phyloP scores from a whole-genome alignment of 1,140 invertebrate species.

The Eriosoma lanigerum region DNA sequence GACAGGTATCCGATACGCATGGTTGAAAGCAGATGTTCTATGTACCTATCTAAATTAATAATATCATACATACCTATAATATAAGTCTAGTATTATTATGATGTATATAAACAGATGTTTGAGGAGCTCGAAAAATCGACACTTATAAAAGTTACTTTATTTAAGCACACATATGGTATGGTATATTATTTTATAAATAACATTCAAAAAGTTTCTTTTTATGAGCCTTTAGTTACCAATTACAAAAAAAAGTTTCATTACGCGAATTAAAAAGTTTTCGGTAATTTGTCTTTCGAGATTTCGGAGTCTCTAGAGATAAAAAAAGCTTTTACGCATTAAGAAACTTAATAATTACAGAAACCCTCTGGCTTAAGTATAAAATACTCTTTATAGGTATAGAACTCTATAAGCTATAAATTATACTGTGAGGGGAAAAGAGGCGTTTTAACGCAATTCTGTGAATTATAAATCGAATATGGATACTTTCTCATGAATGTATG shows the following conservation, averaged over 20 bases:
- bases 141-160: background rate
- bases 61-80: background rate
- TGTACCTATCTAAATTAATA: constrained; percentile 13
- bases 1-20: background rate
- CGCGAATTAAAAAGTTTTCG: constrained; percentile 47
- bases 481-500: background rate
- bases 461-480: background rate
- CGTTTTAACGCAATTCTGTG: constrained; percentile 11
- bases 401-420: constrained; percentile 34
- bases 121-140: background rate
- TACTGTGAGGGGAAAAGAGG: background rate
- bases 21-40: background rate
- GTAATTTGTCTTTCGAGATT: constrained; percentile 49
- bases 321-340: constrained; percentile 49
- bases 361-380: constrained; percentile 7
- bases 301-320: constrained; percentile 24
- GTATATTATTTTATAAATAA: background rate
- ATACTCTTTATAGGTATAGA: constrained; percentile 18
- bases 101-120: background rate
- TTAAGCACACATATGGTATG: background rate
- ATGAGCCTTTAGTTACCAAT: constrained; percentile 33
- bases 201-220: constrained; percentile 23
- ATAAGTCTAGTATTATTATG: background rate
- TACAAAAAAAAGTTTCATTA: constrained; percentile 43
- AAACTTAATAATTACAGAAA: constrained; percentile 45